These are phyloP conservation scores for Chaenogobius annularis DNA, from an alignment of 2,113 vertebrate genomes.

Conservation along the genomic window DNA sequence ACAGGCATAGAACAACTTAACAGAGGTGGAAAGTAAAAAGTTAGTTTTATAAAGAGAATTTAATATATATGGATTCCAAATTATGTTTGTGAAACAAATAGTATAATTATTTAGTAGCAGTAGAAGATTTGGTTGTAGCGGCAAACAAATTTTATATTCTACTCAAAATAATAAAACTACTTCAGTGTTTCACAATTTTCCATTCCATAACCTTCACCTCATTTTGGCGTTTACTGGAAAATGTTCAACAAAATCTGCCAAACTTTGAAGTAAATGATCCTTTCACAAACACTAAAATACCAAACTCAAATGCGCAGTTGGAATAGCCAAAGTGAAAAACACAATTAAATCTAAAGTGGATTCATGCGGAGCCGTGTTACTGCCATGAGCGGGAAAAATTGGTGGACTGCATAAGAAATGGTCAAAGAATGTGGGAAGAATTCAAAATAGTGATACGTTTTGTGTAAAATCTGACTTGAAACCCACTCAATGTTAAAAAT, in stretches of 20 bases:
- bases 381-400: constrained; percentile 32
- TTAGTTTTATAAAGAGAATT: no score
- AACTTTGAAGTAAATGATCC: constrained; percentile 2
- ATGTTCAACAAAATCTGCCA: constrained; percentile 23
- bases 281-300: constrained; percentile 1
- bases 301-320: not conserved
- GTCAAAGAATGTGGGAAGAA: constrained; percentile 44
- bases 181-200: constrained; percentile 50
- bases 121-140: not conserved
- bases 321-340: constrained; percentile 15
- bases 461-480: no score
- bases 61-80: no score
- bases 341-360: constrained; percentile 12
- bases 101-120: not conserved
- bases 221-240: constrained; percentile 36
- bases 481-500: no score
- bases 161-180: constrained; percentile 20
- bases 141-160: no score
- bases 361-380: constrained; percentile 27
- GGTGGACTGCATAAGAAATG: constrained; percentile 19
- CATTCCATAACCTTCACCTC: constrained; percentile 30
- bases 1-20: not conserved
- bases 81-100: not conserved
- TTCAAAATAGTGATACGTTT: constrained; percentile 6
- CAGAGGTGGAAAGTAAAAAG: not conserved